These are phyloP conservation scores for Tyrophagus putrescentiae DNA, from an alignment of 1,140 invertebrate species.

Conservation along the genomic window DNA sequence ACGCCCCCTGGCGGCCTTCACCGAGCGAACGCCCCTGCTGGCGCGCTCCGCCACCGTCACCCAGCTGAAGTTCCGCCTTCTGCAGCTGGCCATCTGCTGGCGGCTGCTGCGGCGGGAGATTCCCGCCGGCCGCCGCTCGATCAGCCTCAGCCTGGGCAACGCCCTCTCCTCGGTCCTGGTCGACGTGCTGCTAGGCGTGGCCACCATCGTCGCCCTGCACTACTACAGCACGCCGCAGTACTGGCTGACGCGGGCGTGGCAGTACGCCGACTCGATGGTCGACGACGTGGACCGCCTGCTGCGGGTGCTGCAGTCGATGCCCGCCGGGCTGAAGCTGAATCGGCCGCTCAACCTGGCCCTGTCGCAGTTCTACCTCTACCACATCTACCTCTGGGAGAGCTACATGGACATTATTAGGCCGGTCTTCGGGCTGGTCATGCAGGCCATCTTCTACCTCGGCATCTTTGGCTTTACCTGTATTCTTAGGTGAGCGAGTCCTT, in stretches of 20 bases:
- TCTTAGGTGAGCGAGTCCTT: constrained; percentile 35
- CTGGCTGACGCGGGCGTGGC: constrained; percentile 18
- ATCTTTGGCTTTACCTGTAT: constrained; percentile 55
- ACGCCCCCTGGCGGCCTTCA: not conserved
- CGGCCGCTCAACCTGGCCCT: constrained; percentile 65
- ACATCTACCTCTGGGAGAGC: constrained; percentile 74
- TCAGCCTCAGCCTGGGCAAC: constrained; percentile 10
- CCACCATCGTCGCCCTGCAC: constrained; percentile 16
- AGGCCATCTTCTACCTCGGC: constrained; percentile 22
- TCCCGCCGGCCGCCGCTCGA: not conserved
- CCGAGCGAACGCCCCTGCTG: not conserved
- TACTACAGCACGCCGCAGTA: constrained; percentile 6
- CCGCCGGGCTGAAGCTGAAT: constrained; percentile 83
- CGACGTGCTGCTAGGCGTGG: constrained; percentile 23
- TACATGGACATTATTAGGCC: constrained; percentile 35
- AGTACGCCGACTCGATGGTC: constrained; percentile 25
- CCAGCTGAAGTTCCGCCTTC: not conserved
- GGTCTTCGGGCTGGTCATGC: constrained; percentile 27
- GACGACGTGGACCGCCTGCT: constrained; percentile 47
- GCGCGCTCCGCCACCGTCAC: not conserved
- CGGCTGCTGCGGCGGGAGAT: not conserved
- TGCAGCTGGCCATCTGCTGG: constrained; percentile 9
- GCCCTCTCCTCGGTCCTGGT: constrained; percentile 18
- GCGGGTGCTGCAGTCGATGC: constrained; percentile 72
- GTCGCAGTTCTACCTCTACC: constrained; percentile 77